Evolutionary conservation across 2,888 invertebrate genomes (phyloP), one percentile per base, ranked within the genome.

Genomic region (Podotricha telesiphe): DNA sequence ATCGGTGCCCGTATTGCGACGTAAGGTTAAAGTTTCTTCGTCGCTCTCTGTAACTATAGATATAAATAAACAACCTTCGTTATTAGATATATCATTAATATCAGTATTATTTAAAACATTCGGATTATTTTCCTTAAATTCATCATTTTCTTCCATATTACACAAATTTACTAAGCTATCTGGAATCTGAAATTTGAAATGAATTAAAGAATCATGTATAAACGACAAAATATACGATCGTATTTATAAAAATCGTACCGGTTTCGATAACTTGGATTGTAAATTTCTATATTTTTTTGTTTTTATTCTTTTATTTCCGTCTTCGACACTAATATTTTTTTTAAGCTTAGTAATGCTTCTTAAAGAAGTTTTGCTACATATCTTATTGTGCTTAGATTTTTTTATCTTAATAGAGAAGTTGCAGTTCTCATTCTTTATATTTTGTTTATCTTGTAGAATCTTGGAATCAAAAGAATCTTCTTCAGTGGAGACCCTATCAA

Each of bases 1-100:
- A 69, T 87, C 85, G 4, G 85, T 88, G 5, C 84, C 89, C 56
- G 86, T 80, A 65, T 82, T 84, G 64, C 86, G 80, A 67, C 81
- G 82, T 22, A 88, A 70, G 45, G 85, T 83, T 62, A 87, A 80
- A 17, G 80, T 84, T 79, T 91, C 89, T 64, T 83, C 79, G 56
- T 70, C 76, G 22, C 83, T 81, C 63, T 86, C 85, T 72, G 78
- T 85, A 40, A 89, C 75, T 66, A 90, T 87, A 66, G 85, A 82
- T 17, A 89, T 78, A n/a, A 86, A 68, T 40, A 79, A 69, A 78
- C 83, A 84, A 67, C 86, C 78, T 79, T 87, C 78, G 6, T 86
- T 83, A 50, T 77, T 79, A 34, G 85, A 79, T 62, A 86, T 75
- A 48, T 61, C 58, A 53, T 56, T 72, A 40, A 72, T 67, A 62